phyloP scores from a whole-genome alignment of 2,797 vertebrate genomes.

The Gallinago solitaria region DNA sequence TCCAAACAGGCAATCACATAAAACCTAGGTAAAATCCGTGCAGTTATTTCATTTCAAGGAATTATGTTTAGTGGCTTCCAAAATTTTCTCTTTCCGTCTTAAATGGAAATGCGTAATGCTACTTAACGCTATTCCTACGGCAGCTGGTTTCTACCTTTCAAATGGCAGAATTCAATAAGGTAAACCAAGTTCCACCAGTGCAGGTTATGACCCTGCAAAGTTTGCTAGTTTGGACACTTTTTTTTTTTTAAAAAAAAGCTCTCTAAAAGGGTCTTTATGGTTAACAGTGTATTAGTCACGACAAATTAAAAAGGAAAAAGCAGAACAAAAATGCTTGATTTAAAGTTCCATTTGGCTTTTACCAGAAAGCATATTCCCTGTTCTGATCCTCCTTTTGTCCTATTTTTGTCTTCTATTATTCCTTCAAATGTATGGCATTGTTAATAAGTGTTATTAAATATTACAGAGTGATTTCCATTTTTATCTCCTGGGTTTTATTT shows the following conservation, averaged over 20 bases:
- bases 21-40: background rate
- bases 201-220: background rate
- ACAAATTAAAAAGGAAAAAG: background rate
- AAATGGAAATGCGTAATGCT: background rate
- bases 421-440: background rate
- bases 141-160: background rate
- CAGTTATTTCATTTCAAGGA: background rate
- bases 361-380: background rate
- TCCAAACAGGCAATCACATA: background rate
- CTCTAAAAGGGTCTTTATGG: background rate
- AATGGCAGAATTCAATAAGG: background rate
- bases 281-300: background rate
- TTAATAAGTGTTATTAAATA: background rate
- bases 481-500: background rate
- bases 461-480: background rate
- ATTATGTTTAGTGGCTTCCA: background rate
- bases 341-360: background rate
- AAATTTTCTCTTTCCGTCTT: background rate
- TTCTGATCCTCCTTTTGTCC: background rate
- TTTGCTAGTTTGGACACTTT: background rate
- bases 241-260: background rate
- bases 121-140: background rate
- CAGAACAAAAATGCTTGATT: background rate
- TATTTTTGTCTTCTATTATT: background rate
- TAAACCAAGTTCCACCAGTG: background rate